Base-by-base conservation (phyloP, 2,888 invertebrate species). In the Autographa gamma region DNA sequence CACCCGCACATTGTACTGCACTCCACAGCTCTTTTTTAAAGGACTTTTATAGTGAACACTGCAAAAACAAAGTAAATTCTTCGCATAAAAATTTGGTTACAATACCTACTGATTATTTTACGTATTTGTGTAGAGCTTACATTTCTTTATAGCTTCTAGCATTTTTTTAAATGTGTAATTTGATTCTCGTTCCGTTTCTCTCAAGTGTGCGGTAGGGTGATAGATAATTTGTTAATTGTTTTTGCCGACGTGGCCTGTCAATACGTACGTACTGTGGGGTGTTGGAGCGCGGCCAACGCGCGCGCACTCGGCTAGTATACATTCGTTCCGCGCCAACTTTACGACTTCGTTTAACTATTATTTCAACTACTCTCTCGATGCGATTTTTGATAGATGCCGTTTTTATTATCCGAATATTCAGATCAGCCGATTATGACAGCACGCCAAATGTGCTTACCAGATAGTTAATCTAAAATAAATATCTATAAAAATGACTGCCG, bases 281-380 rank as follows among this genome's bases (percentile, higher is more conserved):
- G 81, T 90, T 93, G 94, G 94, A 91, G 56, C 70, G 66, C 34
- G 58, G 92, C 94, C 94, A 93, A 91, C 81, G 82, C 80, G 76
- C 76, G 86, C 86, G 88, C 90, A 87, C 86, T 86, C 86, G 87
- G 78, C 86, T 86, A 85, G 80, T 89, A 88, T 90, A 89, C 81
- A 89, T 90, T 88, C 86, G 84, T 82, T 83, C 81, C 83, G 83
- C 87, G 85, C 84, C 86, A 87, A 89, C 85, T 93, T 94, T 93
- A 93, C 87, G 91, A 92, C 87, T 90, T 85, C 81, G 83, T 91
- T 89, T 89, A 93, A 92, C 89, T 83, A 80, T 92, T 90, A 89
- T 88, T 89, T 85, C 86, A 89, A 91, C 88, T 88, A 86, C 86
- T 90, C 83, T 86, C 85, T 80, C 75, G 85, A 87, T 89, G 86